Evolutionary conservation across 2,797 vertebrate genomes (phyloP).

Genomic region (Sebastes matsubarae): DNA sequence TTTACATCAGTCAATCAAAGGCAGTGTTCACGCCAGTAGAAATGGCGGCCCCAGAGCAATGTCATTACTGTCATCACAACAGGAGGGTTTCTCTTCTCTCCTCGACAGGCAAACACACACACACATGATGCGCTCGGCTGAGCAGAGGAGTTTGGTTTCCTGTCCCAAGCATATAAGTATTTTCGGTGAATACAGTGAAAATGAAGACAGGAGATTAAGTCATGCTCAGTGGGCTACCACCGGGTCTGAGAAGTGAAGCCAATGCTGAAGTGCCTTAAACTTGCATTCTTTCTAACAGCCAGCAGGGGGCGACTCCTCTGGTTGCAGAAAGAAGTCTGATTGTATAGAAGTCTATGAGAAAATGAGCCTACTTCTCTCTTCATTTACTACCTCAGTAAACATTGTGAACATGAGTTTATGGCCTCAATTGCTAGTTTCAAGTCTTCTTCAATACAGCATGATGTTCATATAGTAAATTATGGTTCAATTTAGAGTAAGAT

Average conservation of each 20-base stretch:
- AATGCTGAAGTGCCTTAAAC: rapidly evolving
- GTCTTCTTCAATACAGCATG: not conserved
- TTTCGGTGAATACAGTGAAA: slow-evolving; percentile 30
- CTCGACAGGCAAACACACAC: slow-evolving; percentile 39
- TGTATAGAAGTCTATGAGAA: not conserved
- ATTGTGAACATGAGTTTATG: not conserved
- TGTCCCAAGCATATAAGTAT: not conserved
- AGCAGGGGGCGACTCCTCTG: not conserved
- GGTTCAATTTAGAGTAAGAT: not conserved
- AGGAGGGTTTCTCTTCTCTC: not conserved
- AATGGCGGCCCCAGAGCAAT: slow-evolving; percentile 55
- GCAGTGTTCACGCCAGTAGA: slow-evolving; percentile 13
- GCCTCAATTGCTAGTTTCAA: rapidly evolving
- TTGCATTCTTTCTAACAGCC: not conserved
- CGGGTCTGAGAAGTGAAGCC: not conserved
- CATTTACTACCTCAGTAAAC: not conserved
- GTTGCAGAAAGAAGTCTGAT: not conserved
- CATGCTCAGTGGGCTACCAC: not conserved
- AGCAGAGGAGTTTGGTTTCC: slow-evolving; percentile 52
- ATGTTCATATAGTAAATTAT: not conserved
- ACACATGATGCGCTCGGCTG: slow-evolving; percentile 35
- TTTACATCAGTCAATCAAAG: slow-evolving; percentile 44
- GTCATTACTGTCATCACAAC: slow-evolving; percentile 58
- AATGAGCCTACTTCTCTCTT: not conserved
- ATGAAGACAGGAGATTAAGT: slow-evolving; percentile 5